Conservation (phyloP, 2,888 invertebrate species). For the Papilio demoleus region DNA sequence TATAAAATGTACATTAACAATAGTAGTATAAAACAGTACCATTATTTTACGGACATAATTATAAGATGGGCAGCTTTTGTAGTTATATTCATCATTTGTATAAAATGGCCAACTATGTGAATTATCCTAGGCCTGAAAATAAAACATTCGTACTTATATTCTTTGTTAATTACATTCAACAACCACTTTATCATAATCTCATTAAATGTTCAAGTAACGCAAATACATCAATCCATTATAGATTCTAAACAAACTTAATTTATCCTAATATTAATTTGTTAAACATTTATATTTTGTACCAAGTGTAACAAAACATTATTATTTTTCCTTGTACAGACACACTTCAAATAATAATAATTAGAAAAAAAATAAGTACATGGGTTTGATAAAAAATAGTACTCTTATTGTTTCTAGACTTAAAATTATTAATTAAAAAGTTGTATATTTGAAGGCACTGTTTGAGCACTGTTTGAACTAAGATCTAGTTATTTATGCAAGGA, state of each 20-base stretch:
- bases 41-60: constrained; percentile 60
- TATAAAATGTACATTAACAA: constrained; percentile 79
- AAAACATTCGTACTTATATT: constrained; percentile 45
- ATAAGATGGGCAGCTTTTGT: constrained; percentile 68
- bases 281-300: constrained; percentile 30
- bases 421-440: constrained; percentile 24
- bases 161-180: constrained; percentile 19
- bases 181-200: constrained; percentile 23
- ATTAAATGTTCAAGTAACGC: constrained; percentile 22
- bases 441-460: constrained; percentile 37
- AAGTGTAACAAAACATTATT: constrained; percentile 34
- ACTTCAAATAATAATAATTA: constrained; percentile 8
- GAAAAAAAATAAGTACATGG: constrained; percentile 25
- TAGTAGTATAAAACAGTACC: constrained; percentile 78
- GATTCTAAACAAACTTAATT: constrained; percentile 17
- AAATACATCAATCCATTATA: constrained; percentile 17
- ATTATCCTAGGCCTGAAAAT: constrained; percentile 75
- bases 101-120: constrained; percentile 72
- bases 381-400: constrained; percentile 1
- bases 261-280: constrained; percentile 18
- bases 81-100: constrained; percentile 69
- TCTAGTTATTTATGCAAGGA: constrained; percentile 22
- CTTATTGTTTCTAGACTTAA: constrained; percentile 21
- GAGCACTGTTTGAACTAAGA: constrained; percentile 28
- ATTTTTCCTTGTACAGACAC: background rate